Conservation (phyloP, 2,797 vertebrate genomes). For the Esox masquinongy region DNA sequence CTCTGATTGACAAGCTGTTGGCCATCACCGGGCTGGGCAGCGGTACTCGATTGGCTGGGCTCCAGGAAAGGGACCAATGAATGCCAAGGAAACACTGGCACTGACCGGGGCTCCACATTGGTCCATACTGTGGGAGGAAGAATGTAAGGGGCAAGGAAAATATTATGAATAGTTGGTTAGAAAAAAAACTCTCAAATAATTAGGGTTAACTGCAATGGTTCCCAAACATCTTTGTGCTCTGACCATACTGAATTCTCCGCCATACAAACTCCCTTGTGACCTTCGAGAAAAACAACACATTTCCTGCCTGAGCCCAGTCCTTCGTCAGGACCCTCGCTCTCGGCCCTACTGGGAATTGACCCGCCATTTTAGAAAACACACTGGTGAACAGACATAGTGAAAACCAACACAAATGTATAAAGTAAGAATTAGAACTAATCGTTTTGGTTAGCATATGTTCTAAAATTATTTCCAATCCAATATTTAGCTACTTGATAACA, state of each 20-base stretch:
- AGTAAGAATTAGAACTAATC: background rate
- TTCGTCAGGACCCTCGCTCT: background rate
- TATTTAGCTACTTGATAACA: background rate
- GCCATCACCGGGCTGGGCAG: constrained; percentile 83
- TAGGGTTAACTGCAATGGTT: background rate
- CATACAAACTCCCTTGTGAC: background rate
- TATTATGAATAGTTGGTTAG: background rate
- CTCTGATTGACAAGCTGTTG: constrained; percentile 87
- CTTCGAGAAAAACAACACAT: background rate
- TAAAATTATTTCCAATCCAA: background rate
- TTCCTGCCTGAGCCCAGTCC: background rate
- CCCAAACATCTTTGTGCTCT: background rate
- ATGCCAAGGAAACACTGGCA: constrained; percentile 95
- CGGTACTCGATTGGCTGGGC: constrained; percentile 86
- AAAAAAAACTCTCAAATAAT: background rate
- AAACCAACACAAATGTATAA: background rate
- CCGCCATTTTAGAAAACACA: background rate
- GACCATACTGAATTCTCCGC: background rate
- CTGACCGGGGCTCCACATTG: constrained; percentile 92
- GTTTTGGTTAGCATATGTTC: background rate
- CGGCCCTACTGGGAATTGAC: background rate
- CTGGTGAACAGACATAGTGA: background rate
- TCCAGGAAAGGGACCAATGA: constrained; percentile 93
- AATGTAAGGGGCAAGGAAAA: background rate
- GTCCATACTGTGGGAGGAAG: constrained; percentile 85